Conservation (phyloP, 2,888 invertebrate genomes). For the Folsomia candida region DNA sequence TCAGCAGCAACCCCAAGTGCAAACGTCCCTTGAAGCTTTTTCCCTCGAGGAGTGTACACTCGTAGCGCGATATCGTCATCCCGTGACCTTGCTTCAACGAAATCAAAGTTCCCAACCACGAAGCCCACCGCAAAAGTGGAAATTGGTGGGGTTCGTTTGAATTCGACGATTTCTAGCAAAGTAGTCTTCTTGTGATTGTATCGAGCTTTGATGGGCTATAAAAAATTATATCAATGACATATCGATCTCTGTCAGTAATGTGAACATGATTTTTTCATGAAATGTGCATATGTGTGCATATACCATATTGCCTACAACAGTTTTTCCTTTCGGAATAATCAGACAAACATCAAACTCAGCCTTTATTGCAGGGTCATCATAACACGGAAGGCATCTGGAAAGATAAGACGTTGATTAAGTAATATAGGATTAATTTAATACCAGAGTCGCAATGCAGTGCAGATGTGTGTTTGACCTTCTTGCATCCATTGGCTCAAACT, state of each 20-base stretch:
- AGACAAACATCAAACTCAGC: conserved; percentile 89
- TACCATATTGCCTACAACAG: conserved; percentile 91
- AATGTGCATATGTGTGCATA: too few species aligned
- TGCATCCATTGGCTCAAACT: conserved; percentile 87
- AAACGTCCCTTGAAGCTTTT: conserved; percentile 86
- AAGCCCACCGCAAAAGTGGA: conserved; percentile 92
- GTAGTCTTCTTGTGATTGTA: conserved; percentile 53
- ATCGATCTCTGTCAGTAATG: not conserved
- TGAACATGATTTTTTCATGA: not conserved
- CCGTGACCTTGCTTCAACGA: conserved; percentile 75
- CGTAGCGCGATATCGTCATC: conserved; percentile 74
- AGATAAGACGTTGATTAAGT: not conserved
- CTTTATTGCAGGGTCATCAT: conserved; percentile 96
- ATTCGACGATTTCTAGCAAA: conserved; percentile 64
- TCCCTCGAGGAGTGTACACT: conserved; percentile 83
- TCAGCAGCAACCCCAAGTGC: conserved; percentile 86
- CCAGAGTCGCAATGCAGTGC: too few species aligned
- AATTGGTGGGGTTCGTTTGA: conserved; percentile 86
- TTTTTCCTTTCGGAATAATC: conserved; percentile 73
- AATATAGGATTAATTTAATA: too few species aligned
- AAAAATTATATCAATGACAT: not conserved
- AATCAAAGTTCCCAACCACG: conserved; percentile 92
- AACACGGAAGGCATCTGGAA: conserved; percentile 85
- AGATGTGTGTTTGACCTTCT: too few species aligned
- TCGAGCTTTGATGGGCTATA: conserved; percentile 55